phyloP scores from a whole-genome alignment of 1,140 invertebrate genomes.

The Saccostrea echinata region DNA sequence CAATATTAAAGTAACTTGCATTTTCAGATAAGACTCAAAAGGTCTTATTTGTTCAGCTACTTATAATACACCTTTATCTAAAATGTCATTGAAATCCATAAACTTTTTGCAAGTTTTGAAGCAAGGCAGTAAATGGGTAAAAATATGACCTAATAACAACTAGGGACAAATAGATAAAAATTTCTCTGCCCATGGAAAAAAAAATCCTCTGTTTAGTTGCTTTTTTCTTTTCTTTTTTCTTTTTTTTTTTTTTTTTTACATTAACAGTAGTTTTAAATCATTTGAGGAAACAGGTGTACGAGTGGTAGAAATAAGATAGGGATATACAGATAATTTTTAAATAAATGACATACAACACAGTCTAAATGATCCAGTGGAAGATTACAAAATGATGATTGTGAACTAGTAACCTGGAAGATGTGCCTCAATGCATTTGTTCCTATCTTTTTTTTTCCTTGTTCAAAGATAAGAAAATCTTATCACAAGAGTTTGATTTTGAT shows the following conservation, averaged over 20 bases:
- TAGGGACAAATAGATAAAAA: no score
- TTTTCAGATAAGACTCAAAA: no score
- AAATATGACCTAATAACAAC: no score
- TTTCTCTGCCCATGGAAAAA: background rate
- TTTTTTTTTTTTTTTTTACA: background rate
- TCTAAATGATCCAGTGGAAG: background rate
- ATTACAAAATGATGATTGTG: background rate
- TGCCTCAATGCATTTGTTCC: background rate
- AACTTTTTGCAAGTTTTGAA: no score
- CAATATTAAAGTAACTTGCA: no score
- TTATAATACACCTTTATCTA: no score
- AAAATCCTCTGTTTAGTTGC: background rate
- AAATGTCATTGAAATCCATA: no score
- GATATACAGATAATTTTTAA: background rate
- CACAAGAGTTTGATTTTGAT: no score
- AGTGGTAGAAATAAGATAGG: background rate
- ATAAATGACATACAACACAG: conserved; percentile 8
- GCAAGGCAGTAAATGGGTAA: background rate
- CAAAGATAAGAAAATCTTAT: background rate
- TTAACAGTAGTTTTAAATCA: conserved; percentile 24
- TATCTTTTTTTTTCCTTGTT: conserved; percentile 2
- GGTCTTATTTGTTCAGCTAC: no score
- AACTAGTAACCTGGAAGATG: background rate
- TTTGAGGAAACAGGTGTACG: background rate
- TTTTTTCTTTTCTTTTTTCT: no score